phyloP scores from a whole-genome alignment of 2,888 invertebrate species.

The Heliconius aoede region DNA sequence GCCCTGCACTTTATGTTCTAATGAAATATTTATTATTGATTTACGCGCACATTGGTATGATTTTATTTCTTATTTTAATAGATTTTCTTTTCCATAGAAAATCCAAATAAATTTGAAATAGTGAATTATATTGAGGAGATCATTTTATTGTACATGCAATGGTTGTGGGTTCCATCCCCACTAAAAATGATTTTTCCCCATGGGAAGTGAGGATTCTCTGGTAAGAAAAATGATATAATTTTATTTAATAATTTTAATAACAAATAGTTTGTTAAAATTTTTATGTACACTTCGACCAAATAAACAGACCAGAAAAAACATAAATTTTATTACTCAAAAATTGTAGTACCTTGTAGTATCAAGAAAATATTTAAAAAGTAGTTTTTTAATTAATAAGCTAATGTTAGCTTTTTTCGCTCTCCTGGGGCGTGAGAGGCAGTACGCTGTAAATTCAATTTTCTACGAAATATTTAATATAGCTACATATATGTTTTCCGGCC shows the following conservation, averaged over 20 bases:
- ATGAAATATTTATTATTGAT: slow-evolving; percentile 44
- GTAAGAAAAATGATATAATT: not conserved
- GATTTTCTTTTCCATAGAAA: not conserved
- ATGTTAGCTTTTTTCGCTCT: not conserved
- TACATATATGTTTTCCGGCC: not conserved
- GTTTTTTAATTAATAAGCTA: not conserved
- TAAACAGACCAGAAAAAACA: not conserved
- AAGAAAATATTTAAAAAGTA: not conserved
- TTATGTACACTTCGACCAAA: not conserved
- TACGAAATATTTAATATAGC: not conserved
- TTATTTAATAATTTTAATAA: not conserved
- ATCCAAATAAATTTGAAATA: not conserved
- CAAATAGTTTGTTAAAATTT: not conserved
- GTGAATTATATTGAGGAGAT: no score
- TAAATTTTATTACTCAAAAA: not conserved
- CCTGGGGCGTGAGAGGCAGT: not conserved
- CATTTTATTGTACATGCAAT: no score
- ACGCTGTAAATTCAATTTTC: not conserved
- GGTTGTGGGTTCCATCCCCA: no score
- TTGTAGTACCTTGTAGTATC: not conserved
- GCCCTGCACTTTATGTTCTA: slow-evolving; percentile 49
- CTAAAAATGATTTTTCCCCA: no score
- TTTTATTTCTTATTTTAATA: not conserved
- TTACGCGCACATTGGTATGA: not conserved
- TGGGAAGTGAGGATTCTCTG: no score